Evolutionary conservation across 2,888 invertebrate genomes (phyloP), one percentile per base, ranked within the genome.

Genomic region (Sesamia inferens): DNA sequence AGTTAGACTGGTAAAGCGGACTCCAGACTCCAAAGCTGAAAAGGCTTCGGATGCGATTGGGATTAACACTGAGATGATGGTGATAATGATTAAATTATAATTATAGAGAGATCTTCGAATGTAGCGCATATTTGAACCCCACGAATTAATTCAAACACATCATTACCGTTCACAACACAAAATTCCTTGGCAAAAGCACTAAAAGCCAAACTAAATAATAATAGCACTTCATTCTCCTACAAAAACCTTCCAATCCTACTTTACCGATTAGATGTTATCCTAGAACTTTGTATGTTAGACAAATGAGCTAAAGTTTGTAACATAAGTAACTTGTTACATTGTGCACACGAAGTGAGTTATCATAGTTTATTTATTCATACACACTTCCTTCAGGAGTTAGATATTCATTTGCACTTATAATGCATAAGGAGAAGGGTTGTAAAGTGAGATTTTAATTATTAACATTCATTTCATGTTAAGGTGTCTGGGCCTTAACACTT

Each of bases 211-310:
- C 51, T 58, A 58, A 76, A 81, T 76, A 78, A 81, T 76, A 78
- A 81, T 68, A 81, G 31, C 64, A 79, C 71, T 79, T 62, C 51
- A 71, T 82, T 64, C 67, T 71, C 39, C 5, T 31, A 58, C 63
- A 77, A 69, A 82, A 84, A 74, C 68, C 69, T 71, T 55, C 71
- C 82, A 74, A 81, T 77, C 64, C 58, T 74, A 78, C 80, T 77
- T 74, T 74, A 75, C 62, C 84, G 74, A 84, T 84, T 78, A 84
- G 81, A 84, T 85, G 84, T 84, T 83, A 84, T 84, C 78, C 71
- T 59, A 76, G 79, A 85, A 86, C 76, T 86, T 86, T 55, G 65
- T 74, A 69, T 74, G 86, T 81, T 74, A 76, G 67, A 78, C 78
- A 81, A 79, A 81, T 64, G 76, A 68, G 80, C 44, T 55, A 79